phyloP scores from a whole-genome alignment of 53 echinoderm and acorn worm genomes.

The Echinometra lucunter region DNA sequence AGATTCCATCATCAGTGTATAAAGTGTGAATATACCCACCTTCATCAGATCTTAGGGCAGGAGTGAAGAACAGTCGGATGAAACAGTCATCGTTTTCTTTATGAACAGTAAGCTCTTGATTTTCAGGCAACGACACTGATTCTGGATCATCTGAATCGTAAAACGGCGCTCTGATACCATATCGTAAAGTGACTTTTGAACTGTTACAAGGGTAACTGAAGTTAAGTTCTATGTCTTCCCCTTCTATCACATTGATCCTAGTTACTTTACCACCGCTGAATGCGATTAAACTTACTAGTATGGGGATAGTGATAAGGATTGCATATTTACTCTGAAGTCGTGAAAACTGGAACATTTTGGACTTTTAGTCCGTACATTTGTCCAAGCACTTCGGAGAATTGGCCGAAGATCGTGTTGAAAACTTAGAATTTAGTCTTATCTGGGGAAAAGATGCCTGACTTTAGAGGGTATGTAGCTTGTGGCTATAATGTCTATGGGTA shows the following conservation, averaged over 20 bases:
- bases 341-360: no score
- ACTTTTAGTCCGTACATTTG: no score
- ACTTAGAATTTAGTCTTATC: no score
- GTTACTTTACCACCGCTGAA: background rate
- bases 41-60: background rate
- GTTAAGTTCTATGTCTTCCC: background rate
- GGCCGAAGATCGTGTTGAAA: no score
- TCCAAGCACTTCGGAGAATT: no score
- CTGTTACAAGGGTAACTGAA: constrained; percentile 3
- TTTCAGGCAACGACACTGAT: background rate
- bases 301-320: no score
- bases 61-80: background rate
- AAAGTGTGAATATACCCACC: background rate
- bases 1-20: background rate
- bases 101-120: background rate
- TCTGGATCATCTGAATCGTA: background rate
- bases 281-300: no score
- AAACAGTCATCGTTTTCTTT: background rate
- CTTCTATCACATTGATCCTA: background rate
- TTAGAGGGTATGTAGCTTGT: no score
- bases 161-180: background rate
- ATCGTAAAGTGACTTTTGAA: background rate
- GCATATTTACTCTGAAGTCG: no score
- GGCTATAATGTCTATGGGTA: no score
- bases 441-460: no score